Percentiles rank a stretch among this genome's conserved stretches.
Conservation (phyloP, 37 sponge, comb jelly and placozoan genomes). For the Spongilla lacustris region DNA sequence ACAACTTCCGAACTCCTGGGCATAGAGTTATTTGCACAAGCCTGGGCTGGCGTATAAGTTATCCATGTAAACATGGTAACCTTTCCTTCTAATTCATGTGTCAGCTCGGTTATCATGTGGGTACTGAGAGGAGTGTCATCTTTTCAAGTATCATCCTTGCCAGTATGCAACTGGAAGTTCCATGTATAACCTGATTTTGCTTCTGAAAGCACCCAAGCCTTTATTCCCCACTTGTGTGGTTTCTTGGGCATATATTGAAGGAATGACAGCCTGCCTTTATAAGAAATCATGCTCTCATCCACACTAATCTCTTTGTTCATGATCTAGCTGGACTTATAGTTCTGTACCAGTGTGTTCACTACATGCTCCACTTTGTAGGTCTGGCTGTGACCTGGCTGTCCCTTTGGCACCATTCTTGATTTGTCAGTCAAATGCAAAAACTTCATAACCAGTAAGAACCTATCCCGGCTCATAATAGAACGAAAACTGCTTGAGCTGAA, state of each 20-base stretch:
- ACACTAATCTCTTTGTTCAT: background rate
- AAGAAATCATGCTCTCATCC: conserved; percentile 45
- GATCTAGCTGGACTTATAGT: too few relatives aligned
- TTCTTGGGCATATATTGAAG: conserved; percentile 35
- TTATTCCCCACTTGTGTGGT: conserved; percentile 34
- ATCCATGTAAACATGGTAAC: conserved; percentile 42
- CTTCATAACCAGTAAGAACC: background rate
- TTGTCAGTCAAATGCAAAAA: too few relatives aligned
- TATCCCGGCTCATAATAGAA: background rate
- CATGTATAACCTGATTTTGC: conserved; percentile 18
- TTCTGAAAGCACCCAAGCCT: conserved; percentile 44
- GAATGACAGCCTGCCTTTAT: conserved; percentile 34
- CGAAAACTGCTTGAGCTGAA: background rate
- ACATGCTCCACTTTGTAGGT: too few relatives aligned
- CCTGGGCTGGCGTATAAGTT: conserved; percentile 58
- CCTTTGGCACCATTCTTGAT: too few relatives aligned
- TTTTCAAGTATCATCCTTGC: background rate
- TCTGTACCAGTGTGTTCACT: too few relatives aligned
- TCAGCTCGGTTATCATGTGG: conserved; percentile 7
- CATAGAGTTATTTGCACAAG: conserved; percentile 13
- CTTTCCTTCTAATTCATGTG: background rate
- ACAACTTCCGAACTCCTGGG: too few relatives aligned
- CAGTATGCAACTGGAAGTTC: conserved; percentile 28
- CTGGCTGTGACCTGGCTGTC: too few relatives aligned
- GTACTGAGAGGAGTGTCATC: background rate